Conservation (phyloP, 2,888 invertebrate species). For the Exephanes ischioxanthus region DNA sequence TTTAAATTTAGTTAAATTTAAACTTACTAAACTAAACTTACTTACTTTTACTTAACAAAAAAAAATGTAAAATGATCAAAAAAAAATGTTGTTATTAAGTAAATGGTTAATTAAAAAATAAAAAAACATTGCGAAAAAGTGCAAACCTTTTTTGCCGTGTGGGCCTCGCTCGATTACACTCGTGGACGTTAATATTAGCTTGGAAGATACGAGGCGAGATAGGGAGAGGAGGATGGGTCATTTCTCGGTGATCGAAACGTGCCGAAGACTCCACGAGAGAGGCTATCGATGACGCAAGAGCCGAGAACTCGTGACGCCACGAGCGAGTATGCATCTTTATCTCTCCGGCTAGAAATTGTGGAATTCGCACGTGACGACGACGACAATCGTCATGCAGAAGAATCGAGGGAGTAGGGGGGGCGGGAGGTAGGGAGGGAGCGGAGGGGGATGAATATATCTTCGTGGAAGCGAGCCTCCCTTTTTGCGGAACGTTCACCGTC, state of each 20-base stretch:
- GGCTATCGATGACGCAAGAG: slow-evolving; percentile 65
- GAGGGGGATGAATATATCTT: slow-evolving; percentile 43
- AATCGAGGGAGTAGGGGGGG: neutral
- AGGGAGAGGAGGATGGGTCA: slow-evolving; percentile 52
- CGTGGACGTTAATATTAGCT: slow-evolving; percentile 17
- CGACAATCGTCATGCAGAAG: slow-evolving; percentile 41
- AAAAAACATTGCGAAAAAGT: too few species aligned
- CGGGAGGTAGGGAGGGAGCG: slow-evolving; percentile 16
- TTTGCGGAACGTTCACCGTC: slow-evolving; percentile 51
- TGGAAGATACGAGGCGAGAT: slow-evolving; percentile 51
- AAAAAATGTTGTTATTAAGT: too few species aligned
- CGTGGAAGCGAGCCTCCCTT: slow-evolving; percentile 60
- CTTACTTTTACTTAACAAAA: too few species aligned
- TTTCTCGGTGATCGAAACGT: slow-evolving; percentile 54
- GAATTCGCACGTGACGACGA: slow-evolving; percentile 63
- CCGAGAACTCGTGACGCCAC: slow-evolving; percentile 63
- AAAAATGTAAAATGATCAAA: too few species aligned
- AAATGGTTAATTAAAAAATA: too few species aligned
- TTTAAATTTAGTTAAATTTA: too few species aligned
- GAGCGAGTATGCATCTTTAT: slow-evolving; percentile 48
- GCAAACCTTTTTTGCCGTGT: too few species aligned
- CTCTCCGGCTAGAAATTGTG: slow-evolving; percentile 42
- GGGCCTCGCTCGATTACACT: slow-evolving; percentile 32
- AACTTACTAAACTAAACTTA: too few species aligned
- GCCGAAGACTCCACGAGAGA: slow-evolving; percentile 42